Percentiles rank a stretch among this genome's conserved stretches.
phyloP scores from a whole-genome alignment of 2,797 vertebrate species.

The Mastacembelus armatus region DNA sequence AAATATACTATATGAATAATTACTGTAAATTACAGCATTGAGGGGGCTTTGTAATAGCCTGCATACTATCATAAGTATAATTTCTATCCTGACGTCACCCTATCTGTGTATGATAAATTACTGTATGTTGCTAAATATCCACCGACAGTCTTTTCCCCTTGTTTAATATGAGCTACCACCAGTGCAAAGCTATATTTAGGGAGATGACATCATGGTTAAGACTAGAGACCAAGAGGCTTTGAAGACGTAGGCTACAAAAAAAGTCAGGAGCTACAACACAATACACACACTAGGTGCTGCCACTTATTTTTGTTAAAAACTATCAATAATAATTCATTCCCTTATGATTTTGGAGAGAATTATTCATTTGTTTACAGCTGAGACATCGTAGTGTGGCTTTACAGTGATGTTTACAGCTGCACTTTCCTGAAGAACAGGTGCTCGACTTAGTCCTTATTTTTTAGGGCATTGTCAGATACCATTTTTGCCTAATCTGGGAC shows the following conservation, averaged over 20 bases:
- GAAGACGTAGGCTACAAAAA: slow-evolving; percentile 38
- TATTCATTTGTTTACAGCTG: slow-evolving; percentile 12
- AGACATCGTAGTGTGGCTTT: background rate
- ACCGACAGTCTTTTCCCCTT: slow-evolving; percentile 14
- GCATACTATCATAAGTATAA: background rate
- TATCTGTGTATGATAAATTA: slow-evolving; percentile 25
- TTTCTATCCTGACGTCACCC: background rate
- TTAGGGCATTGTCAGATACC: background rate
- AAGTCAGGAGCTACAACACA: slow-evolving; percentile 1
- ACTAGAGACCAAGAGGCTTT: slow-evolving; percentile 38
- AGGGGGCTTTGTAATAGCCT: background rate
- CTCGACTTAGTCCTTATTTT: background rate
- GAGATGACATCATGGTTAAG: slow-evolving; percentile 49
- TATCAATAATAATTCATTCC: background rate
- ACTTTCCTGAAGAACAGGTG: background rate
- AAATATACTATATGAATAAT: background rate
- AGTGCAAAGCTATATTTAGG: slow-evolving; percentile 50
- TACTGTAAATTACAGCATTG: background rate
- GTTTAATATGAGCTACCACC: slow-evolving; percentile 21
- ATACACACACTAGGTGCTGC: background rate
- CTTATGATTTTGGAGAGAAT: background rate
- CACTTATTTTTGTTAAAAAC: background rate
- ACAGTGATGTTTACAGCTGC: slow-evolving; percentile 1
- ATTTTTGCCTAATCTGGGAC: background rate
- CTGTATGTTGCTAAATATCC: slow-evolving; percentile 28